Percentiles rank a stretch among this genome's conserved stretches.
phyloP scores from a whole-genome alignment of 2,113 vertebrate species.

The Balaeniceps rex region DNA sequence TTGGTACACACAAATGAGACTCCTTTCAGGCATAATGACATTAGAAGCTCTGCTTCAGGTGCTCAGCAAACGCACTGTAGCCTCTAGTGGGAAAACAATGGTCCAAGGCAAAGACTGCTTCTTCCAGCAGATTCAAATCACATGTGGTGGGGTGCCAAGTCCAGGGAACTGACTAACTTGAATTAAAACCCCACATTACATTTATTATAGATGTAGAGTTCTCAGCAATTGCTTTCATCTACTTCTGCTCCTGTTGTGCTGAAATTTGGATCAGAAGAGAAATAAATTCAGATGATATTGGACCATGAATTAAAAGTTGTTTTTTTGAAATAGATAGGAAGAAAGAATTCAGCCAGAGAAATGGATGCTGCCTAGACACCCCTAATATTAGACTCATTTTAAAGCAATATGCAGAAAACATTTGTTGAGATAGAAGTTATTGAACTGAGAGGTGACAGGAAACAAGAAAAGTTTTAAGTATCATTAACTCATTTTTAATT shows the following conservation, averaged over 20 bases:
- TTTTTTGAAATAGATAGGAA: not conserved
- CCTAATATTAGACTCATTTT: not conserved
- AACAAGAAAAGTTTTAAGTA: slow-evolving; percentile 5
- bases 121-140: not conserved
- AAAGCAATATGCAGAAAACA: not conserved
- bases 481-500: slow-evolving; percentile 1
- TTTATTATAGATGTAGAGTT: not conserved
- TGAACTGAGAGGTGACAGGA: not conserved
- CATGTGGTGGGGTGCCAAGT: not conserved
- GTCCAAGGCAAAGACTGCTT: not conserved
- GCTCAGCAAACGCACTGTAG: not conserved
- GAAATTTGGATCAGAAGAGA: not conserved
- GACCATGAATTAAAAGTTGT: not conserved
- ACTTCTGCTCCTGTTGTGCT: not conserved
- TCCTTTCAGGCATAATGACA: not conserved
- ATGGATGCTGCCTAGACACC: not conserved
- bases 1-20: not conserved
- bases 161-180: not conserved
- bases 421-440: not conserved
- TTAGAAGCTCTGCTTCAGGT: not conserved
- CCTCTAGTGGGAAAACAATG: not conserved
- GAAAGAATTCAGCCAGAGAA: not conserved
- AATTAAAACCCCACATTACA: not conserved
- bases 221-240: not conserved
- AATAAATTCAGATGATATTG: not conserved